These are phyloP conservation scores for Channa striata DNA, from an alignment of 2,797 vertebrate species.

Conservation along the genomic window DNA sequence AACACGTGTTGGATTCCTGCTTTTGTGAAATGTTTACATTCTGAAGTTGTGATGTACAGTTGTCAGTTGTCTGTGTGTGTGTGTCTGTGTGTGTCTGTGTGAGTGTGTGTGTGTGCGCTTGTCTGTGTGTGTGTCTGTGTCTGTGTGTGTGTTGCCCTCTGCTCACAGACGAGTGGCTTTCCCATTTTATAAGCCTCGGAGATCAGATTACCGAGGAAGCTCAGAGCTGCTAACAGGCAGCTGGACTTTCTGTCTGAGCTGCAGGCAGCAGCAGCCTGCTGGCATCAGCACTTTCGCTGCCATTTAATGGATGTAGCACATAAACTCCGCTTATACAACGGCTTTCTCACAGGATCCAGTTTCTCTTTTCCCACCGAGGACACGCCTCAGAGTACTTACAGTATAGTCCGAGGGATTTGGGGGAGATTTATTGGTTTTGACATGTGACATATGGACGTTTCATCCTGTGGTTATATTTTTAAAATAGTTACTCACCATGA, in stretches of 20 bases:
- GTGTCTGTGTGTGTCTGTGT: slow-evolving; percentile 26
- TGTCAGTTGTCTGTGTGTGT: background rate
- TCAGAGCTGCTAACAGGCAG: slow-evolving; percentile 61
- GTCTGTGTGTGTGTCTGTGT: slow-evolving; percentile 16
- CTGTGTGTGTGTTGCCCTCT: slow-evolving; percentile 44
- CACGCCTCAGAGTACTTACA: slow-evolving; percentile 29
- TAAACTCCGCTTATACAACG: slow-evolving; percentile 58
- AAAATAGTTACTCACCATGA: slow-evolving; percentile 1
- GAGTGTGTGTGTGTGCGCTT: background rate
- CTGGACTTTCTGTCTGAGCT: slow-evolving; percentile 60
- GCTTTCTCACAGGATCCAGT: slow-evolving; percentile 53
- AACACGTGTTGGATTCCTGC: background rate
- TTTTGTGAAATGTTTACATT: background rate
- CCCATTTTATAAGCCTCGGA: slow-evolving; percentile 61
- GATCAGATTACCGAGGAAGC: slow-evolving; percentile 76
- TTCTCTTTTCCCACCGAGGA: slow-evolving; percentile 48
- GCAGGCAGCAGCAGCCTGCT: slow-evolving; percentile 67
- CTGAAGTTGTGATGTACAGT: background rate
- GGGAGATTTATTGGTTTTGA: slow-evolving; percentile 43
- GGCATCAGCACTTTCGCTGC: slow-evolving; percentile 78
- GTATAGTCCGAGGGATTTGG: slow-evolving; percentile 31
- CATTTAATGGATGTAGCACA: slow-evolving; percentile 81
- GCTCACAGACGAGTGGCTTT: slow-evolving; percentile 57
- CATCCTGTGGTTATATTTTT: slow-evolving; percentile 37
- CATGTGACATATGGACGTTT: slow-evolving; percentile 47